These are phyloP conservation scores for Alentia gelatinosa DNA, from an alignment of 2,888 invertebrate genomes.

Conservation along the genomic window DNA sequence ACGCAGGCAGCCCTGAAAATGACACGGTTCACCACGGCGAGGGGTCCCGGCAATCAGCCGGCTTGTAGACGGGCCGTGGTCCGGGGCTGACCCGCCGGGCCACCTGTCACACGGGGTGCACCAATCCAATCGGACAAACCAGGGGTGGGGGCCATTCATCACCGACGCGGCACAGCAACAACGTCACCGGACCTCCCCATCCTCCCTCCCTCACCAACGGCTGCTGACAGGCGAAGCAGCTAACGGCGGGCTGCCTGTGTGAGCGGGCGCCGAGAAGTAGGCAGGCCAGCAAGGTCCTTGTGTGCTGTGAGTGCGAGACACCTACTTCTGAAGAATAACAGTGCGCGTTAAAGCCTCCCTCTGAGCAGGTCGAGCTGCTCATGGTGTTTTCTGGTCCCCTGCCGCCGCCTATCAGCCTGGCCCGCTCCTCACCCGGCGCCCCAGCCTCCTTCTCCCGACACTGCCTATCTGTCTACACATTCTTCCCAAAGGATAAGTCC, in stretches of 20 bases:
- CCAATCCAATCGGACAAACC: conserved; percentile 46
- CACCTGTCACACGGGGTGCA: conserved; percentile 19
- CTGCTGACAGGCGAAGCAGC: neutral
- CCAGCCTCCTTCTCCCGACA: no score
- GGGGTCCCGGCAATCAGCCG: conserved; percentile 19
- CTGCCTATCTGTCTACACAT: no score
- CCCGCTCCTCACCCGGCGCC: no score
- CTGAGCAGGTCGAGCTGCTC: neutral
- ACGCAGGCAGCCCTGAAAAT: neutral
- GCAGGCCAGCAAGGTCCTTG: neutral
- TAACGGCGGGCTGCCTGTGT: neutral
- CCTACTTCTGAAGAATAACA: neutral
- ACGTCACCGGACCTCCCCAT: neutral
- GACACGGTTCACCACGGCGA: neutral
- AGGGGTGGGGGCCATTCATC: conserved; percentile 33
- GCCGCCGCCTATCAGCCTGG: no score
- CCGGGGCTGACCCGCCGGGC: conserved; percentile 27
- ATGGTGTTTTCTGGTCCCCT: neutral
- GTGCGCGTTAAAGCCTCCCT: neutral
- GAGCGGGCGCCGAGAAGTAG: neutral
- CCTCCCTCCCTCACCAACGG: neutral
- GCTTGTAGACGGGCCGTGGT: neutral
- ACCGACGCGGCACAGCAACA: neutral
- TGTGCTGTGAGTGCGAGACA: neutral
- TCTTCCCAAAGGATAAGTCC: no score